Evolutionary conservation across 1,140 invertebrate genomes (phyloP), one percentile per base, ranked within the genome.

Genomic region (Heliconius eleuchia): DNA sequence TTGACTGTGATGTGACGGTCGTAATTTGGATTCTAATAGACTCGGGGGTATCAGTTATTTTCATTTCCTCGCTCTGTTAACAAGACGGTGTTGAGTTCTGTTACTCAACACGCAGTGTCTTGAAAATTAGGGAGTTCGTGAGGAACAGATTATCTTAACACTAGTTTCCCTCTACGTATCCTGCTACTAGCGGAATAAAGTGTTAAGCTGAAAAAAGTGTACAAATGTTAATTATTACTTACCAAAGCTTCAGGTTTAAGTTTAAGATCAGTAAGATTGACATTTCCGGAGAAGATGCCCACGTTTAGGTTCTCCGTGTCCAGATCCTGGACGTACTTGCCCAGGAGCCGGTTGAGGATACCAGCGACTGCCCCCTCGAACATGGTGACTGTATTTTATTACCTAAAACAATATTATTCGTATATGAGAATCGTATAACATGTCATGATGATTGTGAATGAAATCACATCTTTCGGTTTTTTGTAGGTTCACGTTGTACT

Each of bases 301-400:
- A 98, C 96, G 87, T 97, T 97, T 27, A 98, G 95, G 87, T 97
- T 97, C 93, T 97, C 97, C 6, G 97, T 97, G 87, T 98, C 97
- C 72, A 98, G 92, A 89, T 98, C 97, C 87, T 97, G 96, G 5
- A 98, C 96, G 87, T 98, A 98, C 89, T 97, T 97, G 46, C 97
- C 97, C 73, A 98, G 94, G 80, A 97, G 96, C 82, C 97, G 96
- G 94, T 98, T 98, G 8, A 98, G 92, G 81, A 98, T 94, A 73
- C 96, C 96, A 55, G 97, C 97, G 66, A 98, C 96, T 9, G 97
- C 96, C 82, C 97, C 96, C 94, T 98, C 97, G 89, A 98, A 96
- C 97, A 97, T 97, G 81, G 80, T 95, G 85, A 74, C n/a, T 52
- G 19, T 16, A 57, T 73, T 52, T 60, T 78, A 39, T 79, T 57